Evolutionary conservation across 2,888 invertebrate species (phyloP).

Genomic region (Keiferia lycopersicella): DNA sequence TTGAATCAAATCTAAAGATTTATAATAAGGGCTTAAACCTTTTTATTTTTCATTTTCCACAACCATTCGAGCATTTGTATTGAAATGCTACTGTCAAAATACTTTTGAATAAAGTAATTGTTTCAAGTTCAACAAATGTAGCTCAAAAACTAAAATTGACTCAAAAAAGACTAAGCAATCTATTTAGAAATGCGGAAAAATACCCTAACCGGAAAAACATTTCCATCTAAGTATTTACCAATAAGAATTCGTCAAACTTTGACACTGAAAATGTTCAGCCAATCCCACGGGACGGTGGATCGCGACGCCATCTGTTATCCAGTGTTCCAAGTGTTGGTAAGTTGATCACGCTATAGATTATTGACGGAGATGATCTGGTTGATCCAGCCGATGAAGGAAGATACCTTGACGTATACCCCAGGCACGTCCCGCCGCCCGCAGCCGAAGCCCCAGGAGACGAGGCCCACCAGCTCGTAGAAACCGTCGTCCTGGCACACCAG

Average conservation of each 20-base stretch:
- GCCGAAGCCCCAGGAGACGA: slow-evolving; percentile 97
- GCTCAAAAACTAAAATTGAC: too few relatives aligned
- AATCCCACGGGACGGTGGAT: too few relatives aligned
- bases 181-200: too few relatives aligned
- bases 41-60: not conserved
- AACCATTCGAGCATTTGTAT: not conserved
- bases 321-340: too few relatives aligned
- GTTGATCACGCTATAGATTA: slow-evolving; percentile 81
- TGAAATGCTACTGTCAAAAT: not conserved
- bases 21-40: not conserved
- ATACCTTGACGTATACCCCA: slow-evolving; percentile 98
- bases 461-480: slow-evolving; percentile 94
- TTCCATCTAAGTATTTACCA: too few relatives aligned
- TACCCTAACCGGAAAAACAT: too few relatives aligned
- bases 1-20: too few relatives aligned
- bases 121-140: too few relatives aligned
- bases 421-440: slow-evolving; percentile 96
- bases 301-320: not conserved
- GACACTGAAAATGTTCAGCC: too few relatives aligned
- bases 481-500: slow-evolving; percentile 96
- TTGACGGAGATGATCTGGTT: slow-evolving; percentile 98
- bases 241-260: too few relatives aligned
- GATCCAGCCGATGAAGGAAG: slow-evolving; percentile 97
- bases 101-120: not conserved
- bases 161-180: too few relatives aligned